A percentile compares a stretch with the other conserved stretches of the same genome.
Conservation (phyloP, 2,797 vertebrate species). For the Paratrypauchen microcephalus region DNA sequence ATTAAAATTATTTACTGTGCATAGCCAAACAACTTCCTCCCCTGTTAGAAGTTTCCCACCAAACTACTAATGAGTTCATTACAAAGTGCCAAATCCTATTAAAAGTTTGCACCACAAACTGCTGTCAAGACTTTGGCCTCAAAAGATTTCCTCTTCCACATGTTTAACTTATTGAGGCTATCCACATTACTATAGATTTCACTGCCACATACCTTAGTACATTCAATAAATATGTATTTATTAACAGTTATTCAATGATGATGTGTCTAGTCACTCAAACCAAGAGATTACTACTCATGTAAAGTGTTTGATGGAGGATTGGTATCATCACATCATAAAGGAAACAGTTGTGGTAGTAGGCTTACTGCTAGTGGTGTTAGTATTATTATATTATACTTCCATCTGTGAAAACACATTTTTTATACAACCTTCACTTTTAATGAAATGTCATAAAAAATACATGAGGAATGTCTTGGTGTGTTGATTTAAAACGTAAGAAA, state of each 20-base stretch:
- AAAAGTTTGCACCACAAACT: constrained; percentile 16
- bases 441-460: constrained; percentile 50
- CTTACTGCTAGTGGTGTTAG: not conserved
- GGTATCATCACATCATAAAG: not conserved
- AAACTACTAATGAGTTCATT: constrained; percentile 49
- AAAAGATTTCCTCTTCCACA: constrained; percentile 30
- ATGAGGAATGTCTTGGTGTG: constrained; percentile 43
- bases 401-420: not conserved
- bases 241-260: not conserved
- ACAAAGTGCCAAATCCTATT: constrained; percentile 33
- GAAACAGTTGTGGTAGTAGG: not conserved
- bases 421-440: constrained; percentile 28
- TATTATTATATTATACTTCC: not conserved
- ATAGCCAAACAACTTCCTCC: constrained; percentile 40
- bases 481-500: constrained; percentile 44
- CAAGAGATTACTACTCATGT: not conserved
- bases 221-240: not conserved
- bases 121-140: constrained; percentile 33
- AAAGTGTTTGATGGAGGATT: too few species aligned
- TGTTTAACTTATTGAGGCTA: not conserved
- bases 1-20: constrained; percentile 69
- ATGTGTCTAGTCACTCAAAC: not conserved
- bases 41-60: constrained; percentile 15
- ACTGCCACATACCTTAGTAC: not conserved
- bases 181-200: not conserved